Base-by-base conservation (phyloP, 2,113 vertebrate species). In the Brachyistius frenatus region DNA sequence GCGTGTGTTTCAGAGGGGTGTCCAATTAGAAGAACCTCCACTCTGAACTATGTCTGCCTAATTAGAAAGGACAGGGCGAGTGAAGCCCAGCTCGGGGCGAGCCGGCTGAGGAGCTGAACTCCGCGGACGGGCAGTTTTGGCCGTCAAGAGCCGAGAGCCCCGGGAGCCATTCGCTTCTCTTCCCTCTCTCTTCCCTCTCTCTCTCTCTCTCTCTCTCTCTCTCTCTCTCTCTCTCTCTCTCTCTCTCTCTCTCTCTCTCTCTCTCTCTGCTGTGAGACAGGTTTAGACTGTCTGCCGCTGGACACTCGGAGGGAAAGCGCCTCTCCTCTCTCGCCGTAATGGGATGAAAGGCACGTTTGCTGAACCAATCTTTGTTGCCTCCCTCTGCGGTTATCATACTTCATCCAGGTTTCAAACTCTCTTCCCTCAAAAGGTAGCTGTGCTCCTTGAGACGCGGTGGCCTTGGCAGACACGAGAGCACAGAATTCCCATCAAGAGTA, bases 1-100 rank as follows among this genome's bases (percentile, higher is more conserved):
- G 84, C 74, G 78, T 92, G 90, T 50, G 90, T 76, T 89, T 88
- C 49, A 76, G 87, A 78, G n/a, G 84, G 87, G 81, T 76, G 78
- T 89, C 93, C 91, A 93, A 91, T 93, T 91, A 90, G 89, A 88
- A 80, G 73, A 86, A 69, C 73, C 73, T 88, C 76, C 69, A 70
- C 78, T 92, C 84, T 89, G 85, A 90, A 88, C 87, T 76, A 76
- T 76, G 86, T 67, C 78, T 44, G 76, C 81, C 73, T 88, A 93
- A 91, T 93, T 91, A 88, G 90, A 82, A 73, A 79, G 75, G 86
- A 91, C 85, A 63, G 87, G 70, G 74, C 44, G 54, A 88, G 82
- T 55, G 81, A 81, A 79, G 71, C 7, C 30, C 16, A 5, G 81
- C 87, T 82, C 66, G 36, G 60, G 83, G 86, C 52, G 0, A 75